These are phyloP conservation scores for Acrocephalus kingi DNA, from an alignment of 2,113 vertebrate genomes.

Conservation along the genomic window DNA sequence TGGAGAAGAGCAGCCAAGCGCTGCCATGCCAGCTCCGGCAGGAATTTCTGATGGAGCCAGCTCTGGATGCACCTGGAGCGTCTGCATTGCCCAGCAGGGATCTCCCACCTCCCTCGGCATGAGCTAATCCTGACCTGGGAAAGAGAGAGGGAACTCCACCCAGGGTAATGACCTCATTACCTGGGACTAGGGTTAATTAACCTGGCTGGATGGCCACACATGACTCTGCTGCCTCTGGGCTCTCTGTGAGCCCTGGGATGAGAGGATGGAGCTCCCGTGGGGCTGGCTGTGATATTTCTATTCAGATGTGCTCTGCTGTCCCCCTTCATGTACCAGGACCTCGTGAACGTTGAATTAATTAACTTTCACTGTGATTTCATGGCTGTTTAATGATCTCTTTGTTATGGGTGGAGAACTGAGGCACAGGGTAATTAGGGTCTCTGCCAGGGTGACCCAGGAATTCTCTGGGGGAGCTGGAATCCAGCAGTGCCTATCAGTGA, in stretches of 20 bases:
- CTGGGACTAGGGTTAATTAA: not conserved
- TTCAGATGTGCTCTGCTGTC: not conserved
- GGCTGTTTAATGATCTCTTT: conserved; percentile 33
- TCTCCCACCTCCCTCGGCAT: not conserved
- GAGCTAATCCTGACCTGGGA: not conserved
- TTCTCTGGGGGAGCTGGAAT: not conserved
- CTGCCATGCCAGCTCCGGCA: not conserved
- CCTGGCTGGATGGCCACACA: not conserved
- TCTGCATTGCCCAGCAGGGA: not conserved
- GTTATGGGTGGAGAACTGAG: conserved; percentile 20
- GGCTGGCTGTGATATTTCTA: not conserved
- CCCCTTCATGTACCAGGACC: not conserved
- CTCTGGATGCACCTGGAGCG: not conserved
- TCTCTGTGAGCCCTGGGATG: not conserved
- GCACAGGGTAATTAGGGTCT: not conserved
- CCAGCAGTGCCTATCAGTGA: not conserved
- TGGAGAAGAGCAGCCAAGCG: not conserved
- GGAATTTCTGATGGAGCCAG: not conserved
- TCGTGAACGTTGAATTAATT: not conserved
- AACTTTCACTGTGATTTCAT: conserved; percentile 19
- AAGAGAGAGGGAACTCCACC: not conserved
- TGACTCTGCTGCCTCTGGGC: not conserved
- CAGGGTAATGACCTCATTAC: not conserved
- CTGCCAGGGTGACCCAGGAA: conserved; percentile 14
- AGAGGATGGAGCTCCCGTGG: not conserved